These are phyloP conservation scores for Gobio occitaniae DNA, from an alignment of 2,797 vertebrate genomes.

Conservation along the genomic window DNA sequence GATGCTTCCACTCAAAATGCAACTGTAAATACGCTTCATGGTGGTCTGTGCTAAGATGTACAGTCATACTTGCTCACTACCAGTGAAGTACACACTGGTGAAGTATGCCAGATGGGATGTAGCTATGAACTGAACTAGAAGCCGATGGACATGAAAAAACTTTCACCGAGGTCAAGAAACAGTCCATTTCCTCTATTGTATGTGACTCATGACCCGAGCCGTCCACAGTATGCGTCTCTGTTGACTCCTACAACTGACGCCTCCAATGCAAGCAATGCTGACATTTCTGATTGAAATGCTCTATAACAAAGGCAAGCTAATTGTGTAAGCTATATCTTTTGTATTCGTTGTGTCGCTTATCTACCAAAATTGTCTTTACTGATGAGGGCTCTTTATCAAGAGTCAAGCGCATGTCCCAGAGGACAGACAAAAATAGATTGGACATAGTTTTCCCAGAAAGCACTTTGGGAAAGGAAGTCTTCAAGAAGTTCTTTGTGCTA, in stretches of 20 bases:
- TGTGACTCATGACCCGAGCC: background rate
- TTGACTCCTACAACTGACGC: conserved; percentile 52
- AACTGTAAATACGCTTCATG: background rate
- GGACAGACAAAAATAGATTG: conserved; percentile 59
- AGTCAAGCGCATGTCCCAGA: conserved; percentile 39
- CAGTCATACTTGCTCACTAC: background rate
- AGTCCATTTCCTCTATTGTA: conserved; percentile 6
- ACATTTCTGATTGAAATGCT: conserved; percentile 56
- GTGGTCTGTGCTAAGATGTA: background rate
- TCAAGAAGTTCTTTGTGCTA: conserved; percentile 24
- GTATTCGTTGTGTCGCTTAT: conserved; percentile 36
- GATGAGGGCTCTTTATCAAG: conserved; percentile 42
- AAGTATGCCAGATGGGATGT: background rate
- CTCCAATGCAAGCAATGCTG: conserved; percentile 58
- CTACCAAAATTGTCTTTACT: conserved; percentile 29
- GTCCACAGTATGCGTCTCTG: conserved; percentile 51
- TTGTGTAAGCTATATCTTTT: conserved; percentile 8
- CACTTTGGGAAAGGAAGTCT: conserved; percentile 46
- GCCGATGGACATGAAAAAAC: background rate
- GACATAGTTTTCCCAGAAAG: conserved; percentile 48
- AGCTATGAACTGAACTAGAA: background rate
- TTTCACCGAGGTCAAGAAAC: background rate
- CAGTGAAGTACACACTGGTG: background rate
- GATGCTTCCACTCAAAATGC: background rate
- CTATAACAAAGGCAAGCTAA: conserved; percentile 34